phyloP scores from a whole-genome alignment of 2,113 vertebrate genomes.

The Tenrec ecaudatus region DNA sequence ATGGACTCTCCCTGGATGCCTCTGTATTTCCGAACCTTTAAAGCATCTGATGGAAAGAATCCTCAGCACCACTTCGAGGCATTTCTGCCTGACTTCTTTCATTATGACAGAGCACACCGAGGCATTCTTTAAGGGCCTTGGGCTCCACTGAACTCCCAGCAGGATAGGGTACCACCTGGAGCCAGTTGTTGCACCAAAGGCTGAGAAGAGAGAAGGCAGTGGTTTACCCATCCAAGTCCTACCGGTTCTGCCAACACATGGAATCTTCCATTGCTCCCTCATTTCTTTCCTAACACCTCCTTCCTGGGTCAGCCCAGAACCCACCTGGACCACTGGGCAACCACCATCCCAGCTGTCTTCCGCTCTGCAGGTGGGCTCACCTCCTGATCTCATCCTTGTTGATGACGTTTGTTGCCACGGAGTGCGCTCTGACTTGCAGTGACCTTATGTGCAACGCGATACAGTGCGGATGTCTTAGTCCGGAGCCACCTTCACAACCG shows the following conservation, averaged over 20 bases:
- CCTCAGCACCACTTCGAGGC: neutral
- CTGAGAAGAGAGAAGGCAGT: neutral
- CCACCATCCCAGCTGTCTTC: neutral
- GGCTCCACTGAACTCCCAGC: neutral
- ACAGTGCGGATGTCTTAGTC: neutral
- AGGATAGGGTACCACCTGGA: neutral
- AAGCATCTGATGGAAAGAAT: neutral
- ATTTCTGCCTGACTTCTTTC: neutral
- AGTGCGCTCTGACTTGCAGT: neutral
- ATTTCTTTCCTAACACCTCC: neutral
- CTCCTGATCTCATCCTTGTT: neutral
- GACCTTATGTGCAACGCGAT: neutral
- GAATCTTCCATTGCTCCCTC: neutral
- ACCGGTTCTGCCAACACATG: neutral
- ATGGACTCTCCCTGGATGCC: accelerated
- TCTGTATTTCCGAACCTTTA: neutral
- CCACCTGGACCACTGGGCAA: neutral
- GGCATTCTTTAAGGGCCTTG: neutral
- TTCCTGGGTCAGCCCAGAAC: neutral
- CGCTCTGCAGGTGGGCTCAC: neutral
- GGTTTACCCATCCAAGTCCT: neutral
- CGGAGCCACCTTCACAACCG: neutral
- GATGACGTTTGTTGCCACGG: neutral
- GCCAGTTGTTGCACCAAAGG: neutral
- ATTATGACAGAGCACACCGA: neutral